Evolutionary conservation across 2,113 vertebrate species (phyloP).

Genomic region (Corydoras maculifer): DNA sequence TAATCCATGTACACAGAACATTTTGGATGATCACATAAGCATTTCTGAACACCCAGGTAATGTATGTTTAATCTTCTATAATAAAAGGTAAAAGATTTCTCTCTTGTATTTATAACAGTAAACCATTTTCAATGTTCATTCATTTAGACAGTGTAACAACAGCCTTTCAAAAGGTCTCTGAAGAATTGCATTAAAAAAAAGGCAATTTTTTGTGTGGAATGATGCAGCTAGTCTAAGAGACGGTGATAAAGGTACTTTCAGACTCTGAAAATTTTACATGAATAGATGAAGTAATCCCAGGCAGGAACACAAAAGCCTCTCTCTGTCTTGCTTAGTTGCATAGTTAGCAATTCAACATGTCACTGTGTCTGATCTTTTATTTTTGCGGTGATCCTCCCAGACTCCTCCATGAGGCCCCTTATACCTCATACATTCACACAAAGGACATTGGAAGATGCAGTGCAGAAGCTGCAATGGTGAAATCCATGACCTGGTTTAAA

Average conservation of each 20-base stretch:
- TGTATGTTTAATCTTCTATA: no score
- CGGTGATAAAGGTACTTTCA: neutral
- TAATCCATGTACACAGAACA: no score
- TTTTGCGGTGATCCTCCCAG: slow-evolving; percentile 18
- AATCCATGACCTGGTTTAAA: neutral
- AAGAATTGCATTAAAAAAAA: no score
- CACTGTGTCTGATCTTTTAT: slow-evolving; percentile 28
- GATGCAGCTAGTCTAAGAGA: neutral
- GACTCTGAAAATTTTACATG: slow-evolving; percentile 8
- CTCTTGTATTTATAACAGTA: no score
- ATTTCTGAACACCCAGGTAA: no score
- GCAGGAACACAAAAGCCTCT: slow-evolving; percentile 29
- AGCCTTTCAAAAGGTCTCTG: no score
- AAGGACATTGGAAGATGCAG: neutral
- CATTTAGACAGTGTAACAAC: no score
- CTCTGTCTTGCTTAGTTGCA: slow-evolving; percentile 20
- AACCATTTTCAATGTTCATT: no score
- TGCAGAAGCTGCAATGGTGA: neutral
- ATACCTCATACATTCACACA: neutral
- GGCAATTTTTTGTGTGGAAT: neutral
- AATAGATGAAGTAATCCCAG: slow-evolving; percentile 30
- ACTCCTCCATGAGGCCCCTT: slow-evolving; percentile 9
- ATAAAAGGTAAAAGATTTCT: no score
- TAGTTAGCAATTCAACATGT: slow-evolving; percentile 31
- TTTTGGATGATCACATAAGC: no score